Evolutionary conservation across 2,888 invertebrate genomes (phyloP).

Genomic region (Eilema sororculum): DNA sequence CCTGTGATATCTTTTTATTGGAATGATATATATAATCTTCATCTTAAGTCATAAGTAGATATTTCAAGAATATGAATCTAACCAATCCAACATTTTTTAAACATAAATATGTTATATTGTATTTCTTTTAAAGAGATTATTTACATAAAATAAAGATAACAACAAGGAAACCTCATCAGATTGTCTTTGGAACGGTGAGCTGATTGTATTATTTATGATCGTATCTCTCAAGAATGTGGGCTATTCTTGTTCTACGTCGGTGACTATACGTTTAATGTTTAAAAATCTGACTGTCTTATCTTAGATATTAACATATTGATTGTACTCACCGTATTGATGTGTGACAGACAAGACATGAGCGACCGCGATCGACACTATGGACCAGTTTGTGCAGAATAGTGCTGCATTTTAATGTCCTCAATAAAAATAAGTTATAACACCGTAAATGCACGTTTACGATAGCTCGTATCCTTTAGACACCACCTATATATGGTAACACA

Average conservation of each 20-base stretch:
- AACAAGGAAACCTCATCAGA: constrained; percentile 67
- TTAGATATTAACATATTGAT: constrained; percentile 85
- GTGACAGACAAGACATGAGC: constrained; percentile 67
- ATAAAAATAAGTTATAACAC: constrained; percentile 71
- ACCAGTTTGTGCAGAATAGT: constrained; percentile 67
- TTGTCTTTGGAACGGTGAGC: constrained; percentile 61
- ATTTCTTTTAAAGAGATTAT: constrained; percentile 32
- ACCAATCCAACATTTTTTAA: constrained; percentile 22
- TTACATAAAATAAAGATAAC: constrained; percentile 51
- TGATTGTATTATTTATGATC: constrained; percentile 73
- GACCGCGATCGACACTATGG: constrained; percentile 53
- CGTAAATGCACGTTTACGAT: constrained; percentile 71
- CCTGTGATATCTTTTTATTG: background rate
- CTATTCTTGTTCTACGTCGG: constrained; percentile 74
- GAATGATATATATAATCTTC: constrained; percentile 9
- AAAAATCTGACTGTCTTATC: constrained; percentile 81
- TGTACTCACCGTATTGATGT: constrained; percentile 80
- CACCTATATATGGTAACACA: constrained; percentile 57
- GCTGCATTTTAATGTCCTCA: constrained; percentile 60
- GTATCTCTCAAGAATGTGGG: constrained; percentile 76
- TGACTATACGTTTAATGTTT: constrained; percentile 72
- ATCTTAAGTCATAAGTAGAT: constrained; percentile 26
- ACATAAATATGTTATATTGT: constrained; percentile 27
- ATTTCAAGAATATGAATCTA: constrained; percentile 5
- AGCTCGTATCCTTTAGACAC: constrained; percentile 60